Evolutionary conservation across 2,888 invertebrate species (phyloP).

Genomic region (Graphium colonna): DNA sequence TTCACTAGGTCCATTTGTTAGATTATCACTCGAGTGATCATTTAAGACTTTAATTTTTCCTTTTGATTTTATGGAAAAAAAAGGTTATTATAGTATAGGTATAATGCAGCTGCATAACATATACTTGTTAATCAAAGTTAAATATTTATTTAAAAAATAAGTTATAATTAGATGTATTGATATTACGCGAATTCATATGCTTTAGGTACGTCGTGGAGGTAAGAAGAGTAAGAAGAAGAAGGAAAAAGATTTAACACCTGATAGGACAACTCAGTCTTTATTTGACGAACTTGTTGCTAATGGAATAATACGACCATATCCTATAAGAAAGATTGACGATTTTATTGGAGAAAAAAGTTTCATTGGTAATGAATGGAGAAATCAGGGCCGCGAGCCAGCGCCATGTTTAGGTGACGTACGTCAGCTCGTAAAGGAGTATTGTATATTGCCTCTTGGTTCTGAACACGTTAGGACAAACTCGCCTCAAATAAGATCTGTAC

Average conservation of each 20-base stretch:
- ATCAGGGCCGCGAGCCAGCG: constrained; percentile 70
- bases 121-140: no score
- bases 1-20: no score
- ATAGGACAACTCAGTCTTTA: constrained; percentile 92
- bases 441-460: constrained; percentile 92
- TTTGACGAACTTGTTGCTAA: constrained; percentile 95
- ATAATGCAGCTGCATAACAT: no score
- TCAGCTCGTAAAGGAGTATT: constrained; percentile 92
- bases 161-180: no score
- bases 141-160: no score
- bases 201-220: constrained; percentile 86
- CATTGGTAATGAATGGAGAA: constrained; percentile 73
- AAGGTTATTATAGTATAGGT: no score
- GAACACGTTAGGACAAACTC: constrained; percentile 84
- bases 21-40: no score
- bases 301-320: constrained; percentile 92
- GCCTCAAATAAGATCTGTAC: constrained; percentile 88
- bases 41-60: no score
- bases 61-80: no score
- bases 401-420: constrained; percentile 89
- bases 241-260: constrained; percentile 96
- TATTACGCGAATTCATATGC: no score
- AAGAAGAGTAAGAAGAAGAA: constrained; percentile 96
- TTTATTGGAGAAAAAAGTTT: constrained; percentile 91
- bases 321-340: constrained; percentile 82